phyloP scores from a whole-genome alignment of 92 coral and sea anemone genomes.

The Virgularia gustaviana region DNA sequence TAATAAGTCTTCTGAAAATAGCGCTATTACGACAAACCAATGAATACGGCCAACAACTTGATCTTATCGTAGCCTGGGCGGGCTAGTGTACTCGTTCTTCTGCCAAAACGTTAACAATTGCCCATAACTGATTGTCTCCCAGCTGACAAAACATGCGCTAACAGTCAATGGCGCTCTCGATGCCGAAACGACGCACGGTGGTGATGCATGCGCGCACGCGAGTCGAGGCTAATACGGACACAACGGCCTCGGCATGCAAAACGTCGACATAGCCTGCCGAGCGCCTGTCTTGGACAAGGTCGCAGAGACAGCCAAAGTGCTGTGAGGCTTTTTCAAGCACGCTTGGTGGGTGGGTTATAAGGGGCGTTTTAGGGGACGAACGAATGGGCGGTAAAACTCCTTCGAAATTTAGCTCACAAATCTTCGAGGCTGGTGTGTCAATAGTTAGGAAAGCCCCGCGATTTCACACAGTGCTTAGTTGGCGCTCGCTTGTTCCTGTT shows the following conservation, averaged over 20 bases:
- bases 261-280: constrained; percentile 10
- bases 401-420: constrained; percentile 64
- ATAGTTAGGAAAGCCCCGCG: no score
- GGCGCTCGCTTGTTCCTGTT: no score
- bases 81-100: constrained; percentile 42
- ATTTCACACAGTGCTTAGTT: no score
- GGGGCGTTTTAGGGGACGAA: constrained; percentile 86
- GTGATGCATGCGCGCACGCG: no score
- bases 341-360: constrained; percentile 52
- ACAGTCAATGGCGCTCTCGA: constrained; percentile 1
- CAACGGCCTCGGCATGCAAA: no score
- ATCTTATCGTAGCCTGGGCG: constrained; percentile 57
- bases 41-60: constrained; percentile 69
- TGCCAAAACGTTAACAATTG: constrained; percentile 67
- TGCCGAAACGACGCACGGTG: no score
- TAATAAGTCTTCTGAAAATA: constrained; percentile 94
- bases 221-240: no score
- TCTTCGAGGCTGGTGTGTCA: constrained; percentile 64
- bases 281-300: not conserved
- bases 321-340: not conserved
- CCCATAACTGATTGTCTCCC: constrained; percentile 33
- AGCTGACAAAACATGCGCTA: constrained; percentile 29
- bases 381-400: constrained; percentile 77
- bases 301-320: not conserved
- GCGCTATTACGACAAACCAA: constrained; percentile 86